Conservation (phyloP, 1,140 invertebrate genomes). For the Drosophila burlai region DNA sequence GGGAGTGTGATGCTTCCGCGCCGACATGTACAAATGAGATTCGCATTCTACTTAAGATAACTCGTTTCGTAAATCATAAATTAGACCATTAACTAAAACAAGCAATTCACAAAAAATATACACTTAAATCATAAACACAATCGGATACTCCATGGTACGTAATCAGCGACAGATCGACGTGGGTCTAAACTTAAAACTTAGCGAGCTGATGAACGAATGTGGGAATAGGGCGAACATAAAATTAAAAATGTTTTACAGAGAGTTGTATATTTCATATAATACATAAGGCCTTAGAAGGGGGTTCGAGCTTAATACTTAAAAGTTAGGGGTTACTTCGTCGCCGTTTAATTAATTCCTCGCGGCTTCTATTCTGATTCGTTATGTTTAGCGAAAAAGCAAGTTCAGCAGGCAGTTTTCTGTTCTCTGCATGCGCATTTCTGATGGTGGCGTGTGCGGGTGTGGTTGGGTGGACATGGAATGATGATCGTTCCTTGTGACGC, state of each 20-base stretch:
- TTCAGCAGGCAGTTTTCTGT: conserved; percentile 39
- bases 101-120: conserved; percentile 72
- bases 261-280: conserved; percentile 78
- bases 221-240: conserved; percentile 57
- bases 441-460: conserved; percentile 3
- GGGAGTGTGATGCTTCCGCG: conserved; percentile 51
- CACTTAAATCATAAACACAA: conserved; percentile 73
- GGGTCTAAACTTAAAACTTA: conserved; percentile 59
- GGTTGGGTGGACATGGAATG: conserved; percentile 36
- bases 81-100: conserved; percentile 67
- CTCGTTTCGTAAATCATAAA: conserved; percentile 64
- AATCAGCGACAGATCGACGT: conserved; percentile 11
- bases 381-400: conserved; percentile 29
- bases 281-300: conserved; percentile 73
- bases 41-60: conserved; percentile 73
- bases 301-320: conserved; percentile 63
- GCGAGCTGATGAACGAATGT: conserved; percentile 65
- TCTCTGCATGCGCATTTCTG: conserved; percentile 47
- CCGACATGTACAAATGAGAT: conserved; percentile 68
- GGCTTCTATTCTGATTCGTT: conserved; percentile 4
- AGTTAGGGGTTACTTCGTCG: conserved; percentile 37
- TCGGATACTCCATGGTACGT: conserved; percentile 31
- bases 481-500: conserved; percentile 65
- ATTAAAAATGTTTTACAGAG: conserved; percentile 65
- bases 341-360: conserved; percentile 10